Evolutionary conservation across 2,113 vertebrate genomes (phyloP), one percentile per base, ranked within the genome.

Genomic region (Leiothrix lutea): DNA sequence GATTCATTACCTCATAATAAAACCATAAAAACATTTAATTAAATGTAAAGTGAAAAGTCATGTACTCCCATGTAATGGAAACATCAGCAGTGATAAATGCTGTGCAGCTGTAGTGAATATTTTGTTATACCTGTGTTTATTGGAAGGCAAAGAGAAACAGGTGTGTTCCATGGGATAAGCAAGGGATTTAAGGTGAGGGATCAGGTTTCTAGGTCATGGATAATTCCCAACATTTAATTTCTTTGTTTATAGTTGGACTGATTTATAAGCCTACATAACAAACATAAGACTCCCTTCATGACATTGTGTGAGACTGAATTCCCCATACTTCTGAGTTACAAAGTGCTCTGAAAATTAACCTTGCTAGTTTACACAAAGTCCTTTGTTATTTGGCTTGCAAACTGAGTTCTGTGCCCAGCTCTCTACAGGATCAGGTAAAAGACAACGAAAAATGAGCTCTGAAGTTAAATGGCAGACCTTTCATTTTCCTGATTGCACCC

Each of bases 21-120:
- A 92, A 44, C 26, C 36, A 83, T 80, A 77, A 94, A 92, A 88
- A 29, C 54, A 83, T 73, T 91, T 89, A 95, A 95, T 95, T 92
- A 95, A 90, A 88, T 66, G 15, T 64, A 53, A 91, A 95, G 40
- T 84, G 61, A 70, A 82, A 95, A 96, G n/a, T 29, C 8, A 2
- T 78, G 81, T 64, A 62, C 72, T 83, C 75, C 44, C 56, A 64
- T 80, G 56, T 58, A 93, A 86, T 71, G 44, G 77, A 81, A 96
- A 67, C 44, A 80, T 82, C 67, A 92, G 51, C 80, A 91, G 71
- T 78, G 75, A 77, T 74, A 92, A 86, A 80, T 71, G 22, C 19
- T 10, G 16, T 26, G 54, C 71, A 93, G 87, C 79, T 94, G 71
- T 36, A 80, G 12, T 33, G 57, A 74, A 67, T 51, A 60, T 42